Evolutionary conservation across 2,888 invertebrate genomes (phyloP).

Genomic region (Abrostola triplasia): DNA sequence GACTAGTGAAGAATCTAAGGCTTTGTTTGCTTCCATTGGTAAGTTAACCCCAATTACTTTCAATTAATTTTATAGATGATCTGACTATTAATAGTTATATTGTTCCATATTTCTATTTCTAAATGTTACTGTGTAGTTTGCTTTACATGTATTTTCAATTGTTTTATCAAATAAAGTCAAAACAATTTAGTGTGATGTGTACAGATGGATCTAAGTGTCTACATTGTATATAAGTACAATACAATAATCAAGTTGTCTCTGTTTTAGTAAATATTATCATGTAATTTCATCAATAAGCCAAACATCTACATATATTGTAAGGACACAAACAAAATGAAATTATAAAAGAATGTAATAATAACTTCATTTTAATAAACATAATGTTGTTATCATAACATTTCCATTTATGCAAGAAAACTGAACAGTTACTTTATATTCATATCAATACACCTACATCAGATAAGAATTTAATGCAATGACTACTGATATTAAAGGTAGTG

Average conservation of each 20-base stretch:
- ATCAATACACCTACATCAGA: constrained; percentile 19
- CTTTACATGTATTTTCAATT: too few species aligned
- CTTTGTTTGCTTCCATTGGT: constrained; percentile 79
- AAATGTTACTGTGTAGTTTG: too few species aligned
- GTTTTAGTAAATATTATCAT: background rate
- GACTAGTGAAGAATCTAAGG: constrained; percentile 74
- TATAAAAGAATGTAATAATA: constrained; percentile 5
- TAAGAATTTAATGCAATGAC: constrained; percentile 20
- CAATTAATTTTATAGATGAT: background rate
- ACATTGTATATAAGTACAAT: too few species aligned
- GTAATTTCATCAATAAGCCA: background rate
- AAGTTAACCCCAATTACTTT: constrained; percentile 48
- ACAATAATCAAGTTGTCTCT: background rate
- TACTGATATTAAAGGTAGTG: constrained; percentile 11
- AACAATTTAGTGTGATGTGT: too few species aligned
- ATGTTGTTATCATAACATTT: constrained; percentile 33
- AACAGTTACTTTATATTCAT: constrained; percentile 15
- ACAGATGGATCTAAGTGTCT: too few species aligned
- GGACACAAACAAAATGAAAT: constrained; percentile 17
- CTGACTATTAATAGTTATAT: background rate
- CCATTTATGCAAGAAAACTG: constrained; percentile 12
- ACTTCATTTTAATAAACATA: constrained; percentile 27
- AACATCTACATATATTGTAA: background rate
- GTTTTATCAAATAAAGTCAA: too few species aligned
- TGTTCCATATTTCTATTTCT: too few species aligned